A percentile compares a stretch with the other conserved stretches of the same genome.
Conservation (phyloP, 2,888 invertebrate genomes). For the Nyleta sp. region DNA sequence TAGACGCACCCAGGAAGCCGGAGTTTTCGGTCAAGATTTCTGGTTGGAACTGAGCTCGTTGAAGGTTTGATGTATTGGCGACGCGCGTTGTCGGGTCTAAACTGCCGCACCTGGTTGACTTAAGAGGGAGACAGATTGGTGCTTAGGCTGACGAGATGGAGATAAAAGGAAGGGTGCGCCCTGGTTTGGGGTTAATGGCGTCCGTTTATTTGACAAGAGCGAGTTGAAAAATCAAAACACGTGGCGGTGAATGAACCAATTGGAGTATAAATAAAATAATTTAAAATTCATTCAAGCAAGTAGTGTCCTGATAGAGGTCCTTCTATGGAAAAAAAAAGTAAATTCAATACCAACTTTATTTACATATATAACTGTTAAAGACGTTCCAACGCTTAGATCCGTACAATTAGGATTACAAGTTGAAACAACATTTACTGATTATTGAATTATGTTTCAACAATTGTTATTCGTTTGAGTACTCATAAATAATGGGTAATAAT, state of each 20-base stretch:
- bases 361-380: too few species aligned
- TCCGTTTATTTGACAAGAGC: slow-evolving; percentile 54
- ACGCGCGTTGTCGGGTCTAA: slow-evolving; percentile 37
- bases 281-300: slow-evolving; percentile 1
- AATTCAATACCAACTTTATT: too few species aligned
- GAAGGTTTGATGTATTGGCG: slow-evolving; percentile 51
- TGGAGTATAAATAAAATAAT: slow-evolving; percentile 38
- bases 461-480: too few species aligned
- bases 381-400: too few species aligned
- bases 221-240: slow-evolving; percentile 49
- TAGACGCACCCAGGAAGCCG: slow-evolving; percentile 44
- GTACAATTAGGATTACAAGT: too few species aligned
- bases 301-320: too few species aligned
- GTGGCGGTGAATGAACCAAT: slow-evolving; percentile 26
- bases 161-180: slow-evolving; percentile 57
- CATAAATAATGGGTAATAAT: too few species aligned
- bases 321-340: too few species aligned
- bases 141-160: slow-evolving; percentile 51
- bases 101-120: slow-evolving; percentile 54
- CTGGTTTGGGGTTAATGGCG: slow-evolving; percentile 49
- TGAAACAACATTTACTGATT: too few species aligned
- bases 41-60: slow-evolving; percentile 24
- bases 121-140: slow-evolving; percentile 58
- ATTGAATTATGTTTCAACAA: too few species aligned
- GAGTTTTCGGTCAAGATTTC: slow-evolving; percentile 47